phyloP scores from a whole-genome alignment of 2,113 vertebrate species.

The Engraulis encrasicolus region DNA sequence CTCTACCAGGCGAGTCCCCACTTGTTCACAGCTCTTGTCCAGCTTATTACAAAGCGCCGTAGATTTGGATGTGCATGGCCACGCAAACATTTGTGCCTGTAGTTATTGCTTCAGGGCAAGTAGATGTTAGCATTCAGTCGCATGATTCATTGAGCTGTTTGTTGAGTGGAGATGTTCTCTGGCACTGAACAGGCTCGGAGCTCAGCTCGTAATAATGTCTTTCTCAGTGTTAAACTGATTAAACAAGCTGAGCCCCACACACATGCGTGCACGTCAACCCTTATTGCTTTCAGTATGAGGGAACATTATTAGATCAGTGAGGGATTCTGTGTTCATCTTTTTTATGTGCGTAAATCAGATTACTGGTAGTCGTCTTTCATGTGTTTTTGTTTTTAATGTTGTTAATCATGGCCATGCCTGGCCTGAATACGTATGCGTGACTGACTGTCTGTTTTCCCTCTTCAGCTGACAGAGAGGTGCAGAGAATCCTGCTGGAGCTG shows the following conservation, averaged over 20 bases:
- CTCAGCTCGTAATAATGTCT: neutral
- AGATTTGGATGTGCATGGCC: neutral
- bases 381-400: neutral
- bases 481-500: slow-evolving; percentile 91
- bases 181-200: neutral
- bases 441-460: neutral
- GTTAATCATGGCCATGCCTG: neutral
- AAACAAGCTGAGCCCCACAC: neutral
- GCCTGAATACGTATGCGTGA: neutral
- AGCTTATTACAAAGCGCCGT: neutral
- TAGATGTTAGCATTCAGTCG: neutral
- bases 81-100: neutral
- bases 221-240: neutral
- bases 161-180: neutral
- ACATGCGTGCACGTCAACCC: neutral
- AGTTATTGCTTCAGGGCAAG: neutral
- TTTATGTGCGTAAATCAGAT: neutral
- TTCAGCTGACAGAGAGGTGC: slow-evolving; percentile 90
- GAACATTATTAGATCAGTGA: neutral
- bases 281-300: neutral
- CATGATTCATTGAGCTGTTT: neutral
- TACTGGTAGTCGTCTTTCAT: neutral
- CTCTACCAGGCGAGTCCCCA: neutral
- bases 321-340: neutral
- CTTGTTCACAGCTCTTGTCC: neutral